Conservation (phyloP, 2,113 vertebrate species). For the Leucosticte australis region DNA sequence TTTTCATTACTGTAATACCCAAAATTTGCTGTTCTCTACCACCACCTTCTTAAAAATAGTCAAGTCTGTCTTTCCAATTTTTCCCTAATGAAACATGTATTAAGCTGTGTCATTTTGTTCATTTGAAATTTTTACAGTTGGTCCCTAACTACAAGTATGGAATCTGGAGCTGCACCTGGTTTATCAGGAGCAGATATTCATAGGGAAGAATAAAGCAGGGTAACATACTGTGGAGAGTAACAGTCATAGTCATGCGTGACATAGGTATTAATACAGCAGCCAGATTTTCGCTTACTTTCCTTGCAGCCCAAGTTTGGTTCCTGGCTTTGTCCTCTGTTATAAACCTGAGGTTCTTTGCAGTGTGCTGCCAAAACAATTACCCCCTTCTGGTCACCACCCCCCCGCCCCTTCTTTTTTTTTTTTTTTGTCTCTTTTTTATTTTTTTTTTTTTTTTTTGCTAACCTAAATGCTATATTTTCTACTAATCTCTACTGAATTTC, state of each 20-base stretch:
- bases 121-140: not conserved
- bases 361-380: not conserved
- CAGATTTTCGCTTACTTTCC: not conserved
- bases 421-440: no score
- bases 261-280: not conserved
- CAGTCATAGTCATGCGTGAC: not conserved
- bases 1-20: not conserved
- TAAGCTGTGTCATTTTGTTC: not conserved
- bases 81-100: not conserved
- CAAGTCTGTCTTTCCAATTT: not conserved
- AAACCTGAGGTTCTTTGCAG: not conserved
- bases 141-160: not conserved
- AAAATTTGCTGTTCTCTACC: not conserved
- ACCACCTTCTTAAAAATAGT: not conserved
- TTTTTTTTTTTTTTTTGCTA: no score
- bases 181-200: not conserved
- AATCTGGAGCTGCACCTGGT: not conserved
- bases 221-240: not conserved
- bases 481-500: not conserved
- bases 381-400: accelerated
- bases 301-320: not conserved
- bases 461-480: not conserved
- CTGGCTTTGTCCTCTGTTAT: not conserved
- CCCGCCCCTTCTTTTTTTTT: no score
- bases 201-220: not conserved